Base-by-base conservation (phyloP, 1,140 invertebrate genomes). In the Formica exsecta region DNA sequence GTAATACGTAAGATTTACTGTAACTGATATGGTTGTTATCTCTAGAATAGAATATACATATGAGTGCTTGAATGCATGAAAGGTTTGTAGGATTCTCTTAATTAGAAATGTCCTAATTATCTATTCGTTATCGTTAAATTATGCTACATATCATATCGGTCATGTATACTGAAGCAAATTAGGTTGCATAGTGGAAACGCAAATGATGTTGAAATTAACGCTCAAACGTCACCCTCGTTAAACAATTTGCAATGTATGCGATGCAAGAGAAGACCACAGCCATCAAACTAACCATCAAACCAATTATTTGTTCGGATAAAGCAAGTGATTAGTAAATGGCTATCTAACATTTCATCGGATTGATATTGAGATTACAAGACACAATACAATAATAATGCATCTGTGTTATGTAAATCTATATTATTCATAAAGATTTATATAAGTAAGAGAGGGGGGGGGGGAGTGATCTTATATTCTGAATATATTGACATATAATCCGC, bases 191-290 rank as follows among this genome's bases (percentile, higher is more conserved):
- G 9, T 19, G 61, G 29, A 73, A n/a, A 71, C 57, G 36, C 51
- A 57, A 81, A 81, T 11, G 48, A 81, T 81, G 25, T 71, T 41
- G 65, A 71, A 81, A 81, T 81, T 81, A 71, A 71, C 65, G 32
- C 25, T 68, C 22, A 80, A 38, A 13, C 19, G 11, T 73, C 59
- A 41, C 25, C 41, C 65, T 61, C 54, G 25, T 73, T 61, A 73
- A 38, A 32, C 8, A 73, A 3, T 6, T 7, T 44, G 19, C 19
- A 70, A 80, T 22, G 7, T 57, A 29, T 59, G 32, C 48, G 32
- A 38, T 36, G 8, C 32, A 38, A 71, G 32, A 32, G 32, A 32
- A 32, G 77, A 71, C 36, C 66, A 71, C 19, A 79, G 1, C 32
- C 3, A 77, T 59, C 51, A 25, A 71, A 44, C 51, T 71, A 70